Evolutionary conservation across 2,888 invertebrate genomes (phyloP).

Genomic region (Drosophila lacicola): DNA sequence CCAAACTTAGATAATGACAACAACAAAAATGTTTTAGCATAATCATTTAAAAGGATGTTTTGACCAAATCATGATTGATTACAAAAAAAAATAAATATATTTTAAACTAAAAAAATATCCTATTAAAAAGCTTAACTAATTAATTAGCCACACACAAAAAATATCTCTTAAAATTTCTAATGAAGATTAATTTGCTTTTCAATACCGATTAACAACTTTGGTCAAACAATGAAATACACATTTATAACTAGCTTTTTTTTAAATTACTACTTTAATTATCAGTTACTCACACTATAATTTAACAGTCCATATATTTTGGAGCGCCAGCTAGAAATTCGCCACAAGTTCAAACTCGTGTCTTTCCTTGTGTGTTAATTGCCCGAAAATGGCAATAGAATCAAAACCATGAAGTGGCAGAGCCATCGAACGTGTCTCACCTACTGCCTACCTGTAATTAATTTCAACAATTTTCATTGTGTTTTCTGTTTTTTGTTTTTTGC

Average conservation of each 20-base stretch:
- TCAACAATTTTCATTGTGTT: slow-evolving; percentile 28
- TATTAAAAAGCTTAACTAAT: too few relatives aligned
- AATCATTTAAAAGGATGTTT: not conserved
- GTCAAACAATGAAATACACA: not conserved
- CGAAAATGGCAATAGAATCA: slow-evolving; percentile 33
- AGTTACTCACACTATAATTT: slow-evolving; percentile 7
- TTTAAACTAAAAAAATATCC: too few relatives aligned
- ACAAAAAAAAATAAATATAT: too few relatives aligned
- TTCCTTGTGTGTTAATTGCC: slow-evolving; percentile 20
- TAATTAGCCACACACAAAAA: too few relatives aligned
- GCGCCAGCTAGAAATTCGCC: slow-evolving; percentile 2
- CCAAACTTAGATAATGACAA: not conserved
- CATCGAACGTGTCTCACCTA: slow-evolving; percentile 26
- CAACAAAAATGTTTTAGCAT: not conserved
- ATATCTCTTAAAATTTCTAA: not conserved
- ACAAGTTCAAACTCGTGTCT: slow-evolving; percentile 23
- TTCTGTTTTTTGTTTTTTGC: slow-evolving; percentile 13
- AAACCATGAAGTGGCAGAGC: slow-evolving; percentile 20
- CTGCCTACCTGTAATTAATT: slow-evolving; percentile 55
- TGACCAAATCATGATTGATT: not conserved
- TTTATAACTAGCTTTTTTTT: not conserved
- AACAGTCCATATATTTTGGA: slow-evolving; percentile 13
- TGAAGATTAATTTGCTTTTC: not conserved
- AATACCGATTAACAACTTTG: not conserved
- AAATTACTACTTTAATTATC: slow-evolving; percentile 1